Evolutionary conservation across 2,888 invertebrate genomes (phyloP), one percentile per base, ranked within the genome.

Genomic region (Pandemis cinnamomeana): DNA sequence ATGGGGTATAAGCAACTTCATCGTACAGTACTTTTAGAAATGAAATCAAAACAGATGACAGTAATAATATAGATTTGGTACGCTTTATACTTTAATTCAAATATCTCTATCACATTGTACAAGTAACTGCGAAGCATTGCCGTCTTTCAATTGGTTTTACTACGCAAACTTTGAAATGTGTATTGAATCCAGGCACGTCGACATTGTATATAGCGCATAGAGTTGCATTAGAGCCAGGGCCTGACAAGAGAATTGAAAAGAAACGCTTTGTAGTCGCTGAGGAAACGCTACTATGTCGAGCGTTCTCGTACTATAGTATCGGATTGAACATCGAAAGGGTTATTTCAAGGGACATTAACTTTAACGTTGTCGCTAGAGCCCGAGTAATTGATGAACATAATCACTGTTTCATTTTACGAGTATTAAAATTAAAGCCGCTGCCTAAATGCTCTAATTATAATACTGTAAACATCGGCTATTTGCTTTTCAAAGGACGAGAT

Each of bases 271-370:
- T 69, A 69, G 41, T 55, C 42, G 58, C 55, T 42, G 58, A 15
- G 44, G 27, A 58, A 20, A 66, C 66, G 63, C 64, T 44, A 64
- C 51, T 64, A 41, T 53, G 53, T 41, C 55, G 53, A 36, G 42
- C 15, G 51, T 42, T 66, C 48, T n/a, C 20, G 20, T 7, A 55
- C 55, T 20, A 8, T 55, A 20, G 55, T 3, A 20, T 58, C 58
- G 55, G 55, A 64, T 69, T 48, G 64, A 58, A 64, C 69, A 63
- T 60, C 51, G 69, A 44, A 64, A 48, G 58, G 48, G 42, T 58
- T 69, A 48, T 70, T 70, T 70, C 66, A 74, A 55, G 70, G 67
- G 70, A 51, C 74, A 70, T 71, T 55, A 71, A 71, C 15, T 44
- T 62, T 70, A 27, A 67, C 15, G 66, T 44, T 62, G 60, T 61